phyloP scores from a whole-genome alignment of 2,888 invertebrate species.

The Psylliodes chrysocephalus region DNA sequence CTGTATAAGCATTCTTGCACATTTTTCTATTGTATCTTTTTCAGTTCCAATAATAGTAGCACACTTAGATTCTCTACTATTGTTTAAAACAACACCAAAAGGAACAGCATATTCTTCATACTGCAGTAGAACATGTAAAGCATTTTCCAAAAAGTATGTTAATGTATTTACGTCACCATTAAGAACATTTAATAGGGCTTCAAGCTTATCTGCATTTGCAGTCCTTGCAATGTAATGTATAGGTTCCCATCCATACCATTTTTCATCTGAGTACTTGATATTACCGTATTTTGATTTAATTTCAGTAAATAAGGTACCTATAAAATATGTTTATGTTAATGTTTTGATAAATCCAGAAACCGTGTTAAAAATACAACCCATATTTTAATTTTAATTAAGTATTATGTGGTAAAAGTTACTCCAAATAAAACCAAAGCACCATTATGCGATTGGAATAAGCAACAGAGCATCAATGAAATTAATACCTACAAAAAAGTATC shows the following conservation, averaged over 20 bases:
- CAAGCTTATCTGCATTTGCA: constrained; percentile 41
- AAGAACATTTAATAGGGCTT: constrained; percentile 30
- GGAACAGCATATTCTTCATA: constrained; percentile 42
- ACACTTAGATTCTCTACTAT: constrained; percentile 42
- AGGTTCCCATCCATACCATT: constrained; percentile 50
- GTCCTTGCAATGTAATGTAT: constrained; percentile 47
- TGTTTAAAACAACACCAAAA: constrained; percentile 40
- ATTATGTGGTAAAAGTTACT: too few relatives aligned
- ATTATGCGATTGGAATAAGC: too few relatives aligned
- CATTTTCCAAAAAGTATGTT: constrained; percentile 50
- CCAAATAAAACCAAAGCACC: too few relatives aligned
- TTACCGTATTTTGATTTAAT: constrained; percentile 23
- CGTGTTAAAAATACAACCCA: too few relatives aligned
- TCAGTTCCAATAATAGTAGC: constrained; percentile 45
- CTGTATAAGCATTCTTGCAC: constrained; percentile 44
- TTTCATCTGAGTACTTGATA: constrained; percentile 39
- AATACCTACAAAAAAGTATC: too few relatives aligned
- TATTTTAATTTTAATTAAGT: too few relatives aligned
- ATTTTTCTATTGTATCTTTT: constrained; percentile 39
- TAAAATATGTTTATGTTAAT: background rate
- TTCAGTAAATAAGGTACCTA: constrained; percentile 11
- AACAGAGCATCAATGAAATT: too few relatives aligned
- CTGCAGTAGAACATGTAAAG: constrained; percentile 48
- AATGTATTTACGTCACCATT: constrained; percentile 39
- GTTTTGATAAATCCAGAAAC: too few relatives aligned